Conservation (phyloP, 2,888 invertebrate species). For the Carterocephalus palaemon region DNA sequence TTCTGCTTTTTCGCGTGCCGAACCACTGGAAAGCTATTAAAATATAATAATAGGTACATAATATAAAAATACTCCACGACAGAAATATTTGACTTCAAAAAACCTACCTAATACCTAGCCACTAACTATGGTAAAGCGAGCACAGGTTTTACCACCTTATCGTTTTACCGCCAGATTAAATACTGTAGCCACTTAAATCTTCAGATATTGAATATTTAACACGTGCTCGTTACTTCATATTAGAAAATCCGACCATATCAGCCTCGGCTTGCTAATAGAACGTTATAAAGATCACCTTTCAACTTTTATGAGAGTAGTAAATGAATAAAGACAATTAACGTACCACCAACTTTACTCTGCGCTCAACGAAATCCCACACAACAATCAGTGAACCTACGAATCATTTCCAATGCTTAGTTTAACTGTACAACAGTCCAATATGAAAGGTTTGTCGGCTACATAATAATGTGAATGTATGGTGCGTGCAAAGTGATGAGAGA, state of each 20-base stretch:
- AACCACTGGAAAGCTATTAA: constrained; percentile 2
- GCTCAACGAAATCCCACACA: constrained; percentile 6
- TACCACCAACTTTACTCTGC: constrained; percentile 39
- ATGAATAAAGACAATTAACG: constrained; percentile 73
- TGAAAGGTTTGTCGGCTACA: constrained; percentile 25
- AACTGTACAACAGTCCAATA: constrained; percentile 20
- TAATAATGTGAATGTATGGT: constrained; percentile 27
- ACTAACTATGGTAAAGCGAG: no score
- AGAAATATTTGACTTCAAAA: no score
- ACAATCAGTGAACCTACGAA: constrained; percentile 17
- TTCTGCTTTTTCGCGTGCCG: no score
- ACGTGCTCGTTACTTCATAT: constrained; percentile 3
- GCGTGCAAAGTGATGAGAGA: constrained; percentile 31
- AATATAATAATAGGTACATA: neutral
- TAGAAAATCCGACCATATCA: constrained; percentile 36
- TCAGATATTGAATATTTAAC: no score
- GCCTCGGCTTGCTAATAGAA: constrained; percentile 54
- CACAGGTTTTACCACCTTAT: no score
- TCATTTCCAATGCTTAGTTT: constrained; percentile 21
- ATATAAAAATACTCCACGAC: no score
- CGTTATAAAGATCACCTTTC: constrained; percentile 59
- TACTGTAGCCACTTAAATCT: no score
- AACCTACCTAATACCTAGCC: no score
- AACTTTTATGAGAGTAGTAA: constrained; percentile 59
- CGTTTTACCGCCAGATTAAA: no score